phyloP scores from a whole-genome alignment of 2,113 vertebrate species.

The Triplophysa tibetana region DNA sequence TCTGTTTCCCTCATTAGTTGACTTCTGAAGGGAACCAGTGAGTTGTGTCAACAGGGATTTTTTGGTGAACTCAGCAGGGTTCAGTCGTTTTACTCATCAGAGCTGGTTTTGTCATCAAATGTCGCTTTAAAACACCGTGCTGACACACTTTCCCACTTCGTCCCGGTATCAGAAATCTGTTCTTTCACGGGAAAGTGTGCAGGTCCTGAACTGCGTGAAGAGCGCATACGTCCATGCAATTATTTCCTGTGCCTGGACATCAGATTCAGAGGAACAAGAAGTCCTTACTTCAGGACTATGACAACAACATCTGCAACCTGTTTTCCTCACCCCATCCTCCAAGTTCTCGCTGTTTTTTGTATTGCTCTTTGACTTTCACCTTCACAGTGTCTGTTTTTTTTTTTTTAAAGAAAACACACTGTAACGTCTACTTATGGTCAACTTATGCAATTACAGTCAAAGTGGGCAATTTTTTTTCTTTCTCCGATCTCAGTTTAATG shows the following conservation, averaged over 20 bases:
- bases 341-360: neutral
- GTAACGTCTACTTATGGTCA: constrained; percentile 7
- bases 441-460: neutral
- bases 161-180: neutral
- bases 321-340: constrained; percentile 31
- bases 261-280: constrained; percentile 30
- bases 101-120: constrained; percentile 41
- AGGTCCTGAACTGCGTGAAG: neutral
- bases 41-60: constrained; percentile 61
- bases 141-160: constrained; percentile 12
- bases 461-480: no score
- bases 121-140: neutral
- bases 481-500: no score
- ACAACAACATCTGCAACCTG: constrained; percentile 65
- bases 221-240: neutral
- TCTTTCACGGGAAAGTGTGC: neutral
- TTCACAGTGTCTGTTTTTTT: neutral
- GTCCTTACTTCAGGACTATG: constrained; percentile 39
- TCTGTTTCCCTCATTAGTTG: constrained; percentile 57
- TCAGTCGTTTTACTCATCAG: neutral
- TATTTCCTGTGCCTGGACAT: neutral
- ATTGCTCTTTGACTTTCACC: neutral
- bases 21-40: constrained; percentile 27
- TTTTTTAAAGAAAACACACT: neutral
- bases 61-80: constrained; percentile 12